Percentiles rank a stretch among this genome's conserved stretches.
phyloP scores from a whole-genome alignment of 2,888 invertebrate species.

The Ellobium chinense region DNA sequence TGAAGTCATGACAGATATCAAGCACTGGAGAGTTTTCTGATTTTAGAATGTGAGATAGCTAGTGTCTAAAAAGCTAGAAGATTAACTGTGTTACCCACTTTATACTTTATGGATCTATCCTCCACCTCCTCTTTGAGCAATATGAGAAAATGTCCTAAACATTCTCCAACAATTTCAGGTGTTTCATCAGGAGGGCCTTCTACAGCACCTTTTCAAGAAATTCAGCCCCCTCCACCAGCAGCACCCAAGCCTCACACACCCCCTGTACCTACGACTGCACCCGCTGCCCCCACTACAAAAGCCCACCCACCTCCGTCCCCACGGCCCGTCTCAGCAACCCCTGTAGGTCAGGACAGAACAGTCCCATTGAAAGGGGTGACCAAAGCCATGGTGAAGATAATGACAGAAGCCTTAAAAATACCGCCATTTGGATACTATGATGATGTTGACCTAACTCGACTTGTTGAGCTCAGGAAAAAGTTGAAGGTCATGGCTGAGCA shows the following conservation, averaged over 20 bases:
- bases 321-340: slow-evolving; percentile 47
- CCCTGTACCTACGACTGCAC: slow-evolving; percentile 25
- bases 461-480: slow-evolving; percentile 86
- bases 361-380: slow-evolving; percentile 89
- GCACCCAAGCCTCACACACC: not conserved
- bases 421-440: slow-evolving; percentile 97
- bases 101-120: too few relatives aligned
- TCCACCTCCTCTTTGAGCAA: too few relatives aligned
- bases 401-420: slow-evolving; percentile 88
- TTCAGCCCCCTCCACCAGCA: not conserved
- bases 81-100: too few relatives aligned
- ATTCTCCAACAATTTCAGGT: too few relatives aligned
- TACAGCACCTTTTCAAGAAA: not conserved
- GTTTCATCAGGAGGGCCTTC: not conserved
- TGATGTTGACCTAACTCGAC: slow-evolving; percentile 89
- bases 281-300: slow-evolving; percentile 42
- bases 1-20: too few relatives aligned
- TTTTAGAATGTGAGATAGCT: too few relatives aligned
- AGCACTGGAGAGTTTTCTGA: too few relatives aligned
- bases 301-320: slow-evolving; percentile 51
- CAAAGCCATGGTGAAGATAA: slow-evolving; percentile 96
- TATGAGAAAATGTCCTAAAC: too few relatives aligned
- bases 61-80: too few relatives aligned
- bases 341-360: slow-evolving; percentile 80
- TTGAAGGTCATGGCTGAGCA: slow-evolving; percentile 82